These are phyloP conservation scores for Palythoa heliodiscus DNA, from an alignment of 92 coral and sea anemone genomes.

Conservation along the genomic window DNA sequence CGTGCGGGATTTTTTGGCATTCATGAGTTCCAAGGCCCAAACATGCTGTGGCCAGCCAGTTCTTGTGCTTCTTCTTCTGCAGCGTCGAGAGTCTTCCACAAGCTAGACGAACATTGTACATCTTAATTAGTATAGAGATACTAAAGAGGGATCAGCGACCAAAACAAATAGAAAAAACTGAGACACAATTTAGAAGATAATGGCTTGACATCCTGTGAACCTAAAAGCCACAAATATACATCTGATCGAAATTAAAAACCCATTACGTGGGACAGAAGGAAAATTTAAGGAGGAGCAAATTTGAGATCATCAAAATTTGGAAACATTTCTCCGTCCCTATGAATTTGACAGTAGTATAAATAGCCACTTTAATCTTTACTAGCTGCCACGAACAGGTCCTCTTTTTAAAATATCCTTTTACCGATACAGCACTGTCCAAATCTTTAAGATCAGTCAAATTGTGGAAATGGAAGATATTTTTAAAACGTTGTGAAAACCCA, in stretches of 20 bases:
- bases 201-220: conserved; percentile 27
- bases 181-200: conserved; percentile 33
- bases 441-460: conserved; percentile 19
- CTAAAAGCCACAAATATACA: conserved; percentile 46
- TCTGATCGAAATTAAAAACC: conserved; percentile 55
- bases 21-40: conserved; percentile 92
- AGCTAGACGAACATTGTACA: conserved; percentile 35
- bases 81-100: conserved; percentile 67
- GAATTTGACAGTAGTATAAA: not conserved
- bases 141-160: conserved; percentile 6
- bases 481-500: not conserved
- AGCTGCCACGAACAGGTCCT: not conserved
- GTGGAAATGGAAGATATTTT: not conserved
- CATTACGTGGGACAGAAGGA: conserved; percentile 38
- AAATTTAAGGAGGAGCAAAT: conserved; percentile 17
- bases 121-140: conserved; percentile 9
- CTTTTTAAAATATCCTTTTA: not conserved
- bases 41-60: conserved; percentile 99
- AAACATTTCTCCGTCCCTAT: not conserved
- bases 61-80: conserved; percentile 79
- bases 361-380: not conserved
- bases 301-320: conserved; percentile 30
- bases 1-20: conserved; percentile 48
- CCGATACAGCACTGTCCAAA: not conserved
- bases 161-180: conserved; percentile 30